Evolutionary conservation across 2,797 vertebrate genomes (phyloP).

Genomic region (Dicrostonyx torquatus): DNA sequence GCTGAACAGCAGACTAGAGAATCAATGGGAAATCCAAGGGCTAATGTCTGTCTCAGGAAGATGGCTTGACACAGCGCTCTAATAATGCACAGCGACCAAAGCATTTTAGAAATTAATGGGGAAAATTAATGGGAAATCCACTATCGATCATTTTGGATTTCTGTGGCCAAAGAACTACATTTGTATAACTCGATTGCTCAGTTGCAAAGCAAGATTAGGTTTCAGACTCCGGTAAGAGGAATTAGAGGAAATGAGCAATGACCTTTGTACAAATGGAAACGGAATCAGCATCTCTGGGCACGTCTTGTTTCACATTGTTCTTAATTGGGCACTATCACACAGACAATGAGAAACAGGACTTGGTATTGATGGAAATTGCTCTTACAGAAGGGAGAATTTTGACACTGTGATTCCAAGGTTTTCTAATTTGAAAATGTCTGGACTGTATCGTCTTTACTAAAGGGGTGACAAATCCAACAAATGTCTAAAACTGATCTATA

Average conservation of each 20-base stretch:
- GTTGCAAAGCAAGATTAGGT: conserved; percentile 14
- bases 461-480: conserved; percentile 40
- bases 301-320: conserved; percentile 60
- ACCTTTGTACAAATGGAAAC: conserved; percentile 68
- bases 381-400: conserved; percentile 51
- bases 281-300: conserved; percentile 59
- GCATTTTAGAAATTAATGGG: conserved; percentile 73
- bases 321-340: conserved; percentile 68
- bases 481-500: conserved; percentile 59
- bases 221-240: conserved; percentile 57
- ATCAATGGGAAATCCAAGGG: conserved; percentile 52
- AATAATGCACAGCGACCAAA: conserved; percentile 56
- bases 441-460: conserved; percentile 27
- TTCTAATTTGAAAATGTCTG: conserved; percentile 58
- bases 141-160: conserved; percentile 64
- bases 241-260: conserved; percentile 64
- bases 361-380: conserved; percentile 49
- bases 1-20: not conserved
- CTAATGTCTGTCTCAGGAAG: conserved; percentile 52
- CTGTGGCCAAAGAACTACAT: conserved; percentile 47
- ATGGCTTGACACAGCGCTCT: conserved; percentile 53
- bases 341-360: conserved; percentile 60
- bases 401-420: conserved; percentile 57
- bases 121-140: conserved; percentile 72
- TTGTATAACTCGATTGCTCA: conserved; percentile 60